phyloP scores from a whole-genome alignment of 2,113 vertebrate genomes.

The Syrmaticus mikado region DNA sequence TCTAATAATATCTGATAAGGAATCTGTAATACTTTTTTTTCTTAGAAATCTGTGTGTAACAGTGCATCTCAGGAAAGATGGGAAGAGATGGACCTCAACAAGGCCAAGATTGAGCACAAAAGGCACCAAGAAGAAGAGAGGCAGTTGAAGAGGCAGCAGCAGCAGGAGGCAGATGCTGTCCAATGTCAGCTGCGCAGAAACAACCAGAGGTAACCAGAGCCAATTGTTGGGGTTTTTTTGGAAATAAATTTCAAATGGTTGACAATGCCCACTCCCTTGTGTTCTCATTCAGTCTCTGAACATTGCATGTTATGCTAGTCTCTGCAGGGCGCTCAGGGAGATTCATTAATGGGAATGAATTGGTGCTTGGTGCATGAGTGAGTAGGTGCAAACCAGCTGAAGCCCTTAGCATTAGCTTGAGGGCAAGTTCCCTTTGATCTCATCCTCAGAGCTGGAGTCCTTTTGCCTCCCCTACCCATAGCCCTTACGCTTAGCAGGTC shows the following conservation, averaged over 20 bases:
- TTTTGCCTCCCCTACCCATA: not conserved
- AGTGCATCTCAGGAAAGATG: not conserved
- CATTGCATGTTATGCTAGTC: not conserved
- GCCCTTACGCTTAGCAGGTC: not conserved
- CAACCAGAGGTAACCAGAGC: constrained; percentile 37
- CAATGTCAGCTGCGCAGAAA: not conserved
- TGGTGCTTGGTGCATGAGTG: not conserved
- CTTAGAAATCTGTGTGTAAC: not conserved
- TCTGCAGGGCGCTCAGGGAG: not conserved
- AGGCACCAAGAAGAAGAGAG: constrained; percentile 36
- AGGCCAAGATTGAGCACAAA: constrained; percentile 23
- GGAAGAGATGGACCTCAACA: not conserved
- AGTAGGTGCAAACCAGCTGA: not conserved
- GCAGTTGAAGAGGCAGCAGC: constrained; percentile 34
- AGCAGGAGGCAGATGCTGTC: constrained; percentile 9
- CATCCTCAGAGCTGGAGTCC: not conserved
- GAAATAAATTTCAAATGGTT: not conserved
- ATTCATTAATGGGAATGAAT: not conserved
- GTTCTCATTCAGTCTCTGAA: not conserved
- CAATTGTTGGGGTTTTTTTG: not conserved
- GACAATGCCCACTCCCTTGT: not conserved
- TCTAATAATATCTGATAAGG: not conserved
- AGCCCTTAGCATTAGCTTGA: not conserved
- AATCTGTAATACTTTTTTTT: not conserved
- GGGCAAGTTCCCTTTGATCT: not conserved